phyloP scores from a whole-genome alignment of 2,888 invertebrate genomes.

The Biston stratarius region DNA sequence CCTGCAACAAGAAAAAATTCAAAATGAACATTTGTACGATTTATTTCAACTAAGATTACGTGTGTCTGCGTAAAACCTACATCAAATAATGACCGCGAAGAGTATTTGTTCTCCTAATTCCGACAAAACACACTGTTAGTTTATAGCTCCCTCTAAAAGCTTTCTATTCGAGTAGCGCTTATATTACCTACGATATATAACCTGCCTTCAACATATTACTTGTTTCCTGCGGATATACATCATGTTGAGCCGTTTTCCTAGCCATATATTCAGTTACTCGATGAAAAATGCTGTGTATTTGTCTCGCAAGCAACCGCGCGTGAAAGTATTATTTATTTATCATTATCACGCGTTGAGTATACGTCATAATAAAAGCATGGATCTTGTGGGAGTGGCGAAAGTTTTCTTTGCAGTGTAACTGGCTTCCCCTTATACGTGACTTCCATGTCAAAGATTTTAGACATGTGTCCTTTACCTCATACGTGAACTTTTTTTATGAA shows the following conservation, averaged over 20 bases:
- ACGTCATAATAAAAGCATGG: slow-evolving; percentile 39
- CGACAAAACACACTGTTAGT: slow-evolving; percentile 54
- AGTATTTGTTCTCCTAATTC: slow-evolving; percentile 45
- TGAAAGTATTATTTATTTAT: slow-evolving; percentile 40
- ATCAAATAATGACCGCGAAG: slow-evolving; percentile 46
- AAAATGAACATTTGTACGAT: not conserved
- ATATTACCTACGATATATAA: slow-evolving; percentile 69
- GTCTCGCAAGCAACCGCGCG: slow-evolving; percentile 44
- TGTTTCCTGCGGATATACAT: slow-evolving; percentile 70
- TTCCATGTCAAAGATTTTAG: slow-evolving; percentile 30
- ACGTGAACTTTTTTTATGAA: not conserved
- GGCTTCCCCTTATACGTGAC: slow-evolving; percentile 43
- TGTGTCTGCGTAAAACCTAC: slow-evolving; percentile 30
- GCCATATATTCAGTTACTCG: slow-evolving; percentile 64
- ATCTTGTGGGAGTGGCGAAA: slow-evolving; percentile 34
- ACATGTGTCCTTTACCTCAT: not conserved
- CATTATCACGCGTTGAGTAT: slow-evolving; percentile 43
- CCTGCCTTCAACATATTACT: slow-evolving; percentile 68
- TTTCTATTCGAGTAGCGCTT: slow-evolving; percentile 63
- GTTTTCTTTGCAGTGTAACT: slow-evolving; percentile 26
- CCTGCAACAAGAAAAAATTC: slow-evolving; percentile 44
- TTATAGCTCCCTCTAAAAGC: slow-evolving; percentile 62
- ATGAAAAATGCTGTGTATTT: slow-evolving; percentile 65
- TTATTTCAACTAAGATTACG: not conserved
- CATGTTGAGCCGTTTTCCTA: slow-evolving; percentile 68